A percentile compares a stretch with the other conserved stretches of the same genome.
These are phyloP conservation scores for Doris montereyensis DNA, from an alignment of 2,888 invertebrate species.

Conservation along the genomic window DNA sequence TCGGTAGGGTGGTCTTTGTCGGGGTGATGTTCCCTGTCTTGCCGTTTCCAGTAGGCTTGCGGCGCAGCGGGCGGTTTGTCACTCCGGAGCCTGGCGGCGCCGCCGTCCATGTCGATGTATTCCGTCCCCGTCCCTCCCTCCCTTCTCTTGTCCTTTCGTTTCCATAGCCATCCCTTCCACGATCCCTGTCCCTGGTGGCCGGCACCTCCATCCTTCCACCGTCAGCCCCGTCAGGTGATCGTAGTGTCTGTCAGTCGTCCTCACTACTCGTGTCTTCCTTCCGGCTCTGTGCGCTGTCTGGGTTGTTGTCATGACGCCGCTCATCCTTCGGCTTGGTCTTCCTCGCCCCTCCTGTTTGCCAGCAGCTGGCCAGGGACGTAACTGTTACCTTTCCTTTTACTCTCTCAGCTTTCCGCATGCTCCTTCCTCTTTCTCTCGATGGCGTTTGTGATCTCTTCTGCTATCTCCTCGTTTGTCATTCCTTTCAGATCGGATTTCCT, in stretches of 20 bases:
- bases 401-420: neutral
- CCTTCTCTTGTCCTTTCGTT: neutral
- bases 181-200: too few relatives aligned
- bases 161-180: neutral
- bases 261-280: neutral
- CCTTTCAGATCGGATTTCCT: neutral
- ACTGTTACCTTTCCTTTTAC: neutral
- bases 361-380: neutral
- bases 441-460: slow-evolving; percentile 31
- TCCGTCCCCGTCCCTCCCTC: neutral
- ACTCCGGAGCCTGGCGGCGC: neutral
- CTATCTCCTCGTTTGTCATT: slow-evolving; percentile 32
- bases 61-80: neutral
- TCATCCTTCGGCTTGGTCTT: neutral
- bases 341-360: neutral
- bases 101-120: neutral
- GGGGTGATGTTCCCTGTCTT: slow-evolving; percentile 2
- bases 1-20: neutral
- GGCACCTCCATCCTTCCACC: too few relatives aligned
- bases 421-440: slow-evolving; percentile 10
- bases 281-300: neutral
- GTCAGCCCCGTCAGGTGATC: too few relatives aligned
- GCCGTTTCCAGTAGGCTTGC: neutral
- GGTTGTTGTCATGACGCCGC: neutral
- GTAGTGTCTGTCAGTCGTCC: neutral